Evolutionary conservation across 2,113 vertebrate species (phyloP).

Genomic region (Psettodes erumei): DNA sequence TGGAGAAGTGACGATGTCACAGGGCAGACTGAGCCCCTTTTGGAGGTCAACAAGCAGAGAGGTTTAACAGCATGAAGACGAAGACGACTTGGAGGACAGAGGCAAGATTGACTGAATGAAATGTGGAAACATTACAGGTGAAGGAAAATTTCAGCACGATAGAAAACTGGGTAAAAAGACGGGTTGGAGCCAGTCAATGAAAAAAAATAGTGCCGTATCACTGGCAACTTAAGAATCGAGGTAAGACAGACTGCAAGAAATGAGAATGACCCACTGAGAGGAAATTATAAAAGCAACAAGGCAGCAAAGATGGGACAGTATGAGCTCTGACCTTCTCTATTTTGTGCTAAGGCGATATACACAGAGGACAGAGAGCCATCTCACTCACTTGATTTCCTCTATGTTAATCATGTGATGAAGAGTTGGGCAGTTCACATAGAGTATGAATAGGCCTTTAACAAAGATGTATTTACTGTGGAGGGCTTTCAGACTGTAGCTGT

Average conservation of each 20-base stretch:
- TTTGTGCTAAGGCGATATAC: constrained; percentile 30
- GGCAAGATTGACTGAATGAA: constrained; percentile 34
- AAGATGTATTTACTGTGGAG: neutral
- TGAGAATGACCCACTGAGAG: constrained; percentile 12
- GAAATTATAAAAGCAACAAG: constrained; percentile 25
- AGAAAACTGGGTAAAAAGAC: neutral
- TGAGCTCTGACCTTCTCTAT: constrained; percentile 17
- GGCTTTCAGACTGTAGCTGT: neutral
- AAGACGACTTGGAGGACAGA: constrained; percentile 24
- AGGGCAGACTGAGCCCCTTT: neutral
- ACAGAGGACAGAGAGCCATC: neutral
- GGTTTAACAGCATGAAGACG: constrained; percentile 48
- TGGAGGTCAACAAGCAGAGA: constrained; percentile 52
- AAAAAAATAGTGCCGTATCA: constrained; percentile 4
- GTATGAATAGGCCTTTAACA: neutral
- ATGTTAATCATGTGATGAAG: neutral
- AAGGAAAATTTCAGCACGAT: constrained; percentile 28
- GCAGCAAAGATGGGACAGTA: constrained; percentile 8
- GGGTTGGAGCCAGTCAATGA: constrained; percentile 34
- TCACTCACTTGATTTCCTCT: neutral
- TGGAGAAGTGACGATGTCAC: neutral
- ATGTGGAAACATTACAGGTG: constrained; percentile 28
- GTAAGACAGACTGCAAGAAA: neutral
- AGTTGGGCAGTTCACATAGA: neutral
- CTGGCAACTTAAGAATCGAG: constrained; percentile 12